Evolutionary conservation across 2,797 vertebrate species (phyloP), one percentile per base, ranked within the genome.

Genomic region (Phoeniculus purpureus): DNA sequence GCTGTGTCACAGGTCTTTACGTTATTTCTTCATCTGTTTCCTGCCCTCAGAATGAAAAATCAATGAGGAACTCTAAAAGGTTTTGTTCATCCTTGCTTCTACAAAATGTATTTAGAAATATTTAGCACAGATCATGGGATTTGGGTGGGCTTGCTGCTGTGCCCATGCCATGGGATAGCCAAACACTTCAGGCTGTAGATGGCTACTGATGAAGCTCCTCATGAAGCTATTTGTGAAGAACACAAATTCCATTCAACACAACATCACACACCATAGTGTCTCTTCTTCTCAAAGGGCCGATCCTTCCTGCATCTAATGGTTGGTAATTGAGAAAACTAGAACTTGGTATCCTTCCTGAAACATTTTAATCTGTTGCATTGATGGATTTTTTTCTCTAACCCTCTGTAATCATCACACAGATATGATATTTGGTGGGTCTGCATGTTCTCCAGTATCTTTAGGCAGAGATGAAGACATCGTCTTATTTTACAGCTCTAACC

Each of bases 141-240:
- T 93, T 78, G 81, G 56, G 65, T 91, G 58, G 77, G 14, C 27
- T 48, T 84, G 43, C 25, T 89, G 60, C 31, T 6, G 1, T 8
- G 21, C n/a, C 2, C 0, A 0, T 59, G 40, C 12, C 34, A 1
- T 2, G 15, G 51, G 14, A 32, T 45, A 55, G 61, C 51, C 54
- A 7, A 50, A 15, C 0, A 1, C 21, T 56, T 20, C 16, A 16
- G 43, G 16, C 43, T 43, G 43, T 37, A 43, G 43, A 43, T 37
- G 37, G 37, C 37, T 12, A 37, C 37, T 37, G 37, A 37, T 37
- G 43, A 14, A 43, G 43, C 43, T 15, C 40, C 60, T 87, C 19
- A 4, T 21, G n/a, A 9, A 37, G 40, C 52, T 78, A 51, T 61
- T 47, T 47, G 37, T 10, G 64, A 52, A 70, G 21, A 67, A 62